Base-by-base conservation (phyloP, 1,140 invertebrate species). In the Neoseiulus cucumeris region DNA sequence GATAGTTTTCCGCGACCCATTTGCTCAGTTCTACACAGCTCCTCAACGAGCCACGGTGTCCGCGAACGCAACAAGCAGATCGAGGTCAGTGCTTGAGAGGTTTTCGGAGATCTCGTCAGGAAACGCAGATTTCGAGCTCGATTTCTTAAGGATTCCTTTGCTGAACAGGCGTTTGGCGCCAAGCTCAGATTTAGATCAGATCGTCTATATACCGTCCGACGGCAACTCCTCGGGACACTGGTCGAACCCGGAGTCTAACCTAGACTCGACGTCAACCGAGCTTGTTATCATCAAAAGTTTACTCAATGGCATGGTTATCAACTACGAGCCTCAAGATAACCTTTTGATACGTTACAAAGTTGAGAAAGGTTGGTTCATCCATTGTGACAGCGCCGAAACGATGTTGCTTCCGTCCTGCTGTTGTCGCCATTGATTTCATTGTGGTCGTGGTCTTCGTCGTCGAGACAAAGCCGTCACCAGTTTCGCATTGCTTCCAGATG, bases 251-350 rank as follows among this genome's bases (percentile, higher is more conserved):
- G 51, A 59, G 51, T 59, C 51, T 20, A 59, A 59, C 33, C 25
- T 59, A 12, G 51, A 59, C 22, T 59, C 22, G 25, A 59, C 51
- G 25, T 59, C 51, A 29, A 59, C 51, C 4, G 22, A 59, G 51
- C 51, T 59, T 12, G 51, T 59, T 20, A 59, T 33, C 17, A 59
- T 59, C 51, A 59, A 59, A 25, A 59, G 51, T 25, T 25, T 59
- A 14, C 51, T 59, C 33, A 59, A 59, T 25, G 51, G 51, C 25
- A 59, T 59, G 51, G 51, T 59, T 25, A 59, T 59, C 51, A 59
- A 59, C 51, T 59, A 59, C 51, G 51, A 59, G 22, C 51, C 51
- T 17, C 51, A 59, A 33, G 51, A 59, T 59, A 59, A 59, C 51
- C 33, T 59, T 25, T 17, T 59, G 14, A 59, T 59, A 29, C 51